A percentile compares a stretch with the other conserved stretches of the same genome.
These are phyloP conservation scores for Tolypeutes matacus DNA, from an alignment of 2,797 vertebrate genomes.

Conservation along the genomic window DNA sequence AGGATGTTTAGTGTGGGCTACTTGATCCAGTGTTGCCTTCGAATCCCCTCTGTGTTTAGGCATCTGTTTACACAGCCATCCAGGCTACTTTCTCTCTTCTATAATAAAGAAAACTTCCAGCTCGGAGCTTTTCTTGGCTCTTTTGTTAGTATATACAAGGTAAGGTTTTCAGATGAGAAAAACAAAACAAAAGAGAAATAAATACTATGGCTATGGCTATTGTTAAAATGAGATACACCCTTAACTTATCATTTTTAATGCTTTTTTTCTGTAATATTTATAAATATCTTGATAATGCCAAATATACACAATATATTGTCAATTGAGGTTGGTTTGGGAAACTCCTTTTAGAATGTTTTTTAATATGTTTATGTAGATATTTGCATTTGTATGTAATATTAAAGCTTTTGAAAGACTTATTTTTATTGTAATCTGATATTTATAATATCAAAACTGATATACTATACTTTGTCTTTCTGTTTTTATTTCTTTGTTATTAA, in stretches of 20 bases:
- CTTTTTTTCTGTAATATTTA: background rate
- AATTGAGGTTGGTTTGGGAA: constrained; percentile 16
- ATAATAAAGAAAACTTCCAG: constrained; percentile 99
- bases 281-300: constrained; percentile 34
- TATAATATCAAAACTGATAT: constrained; percentile 15
- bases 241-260: constrained; percentile 16
- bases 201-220: background rate
- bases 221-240: background rate
- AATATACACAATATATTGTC: background rate
- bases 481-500: background rate
- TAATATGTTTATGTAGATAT: background rate
- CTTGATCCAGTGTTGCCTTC: constrained; percentile 98
- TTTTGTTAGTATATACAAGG: constrained; percentile 99
- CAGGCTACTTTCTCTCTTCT: constrained; percentile 95
- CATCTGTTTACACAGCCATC: constrained; percentile 97
- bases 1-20: constrained; percentile 99
- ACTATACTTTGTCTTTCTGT: background rate
- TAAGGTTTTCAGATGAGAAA: constrained; percentile 83
- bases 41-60: constrained; percentile 96
- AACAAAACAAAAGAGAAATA: background rate
- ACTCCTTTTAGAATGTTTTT: constrained; percentile 53
- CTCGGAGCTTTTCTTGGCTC: constrained; percentile 98
- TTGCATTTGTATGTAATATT: constrained; percentile 47
- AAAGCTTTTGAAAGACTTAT: constrained; percentile 13
- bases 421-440: constrained; percentile 34